These are phyloP conservation scores for Salminus brasiliensis DNA, from an alignment of 2,113 vertebrate species.

Conservation along the genomic window DNA sequence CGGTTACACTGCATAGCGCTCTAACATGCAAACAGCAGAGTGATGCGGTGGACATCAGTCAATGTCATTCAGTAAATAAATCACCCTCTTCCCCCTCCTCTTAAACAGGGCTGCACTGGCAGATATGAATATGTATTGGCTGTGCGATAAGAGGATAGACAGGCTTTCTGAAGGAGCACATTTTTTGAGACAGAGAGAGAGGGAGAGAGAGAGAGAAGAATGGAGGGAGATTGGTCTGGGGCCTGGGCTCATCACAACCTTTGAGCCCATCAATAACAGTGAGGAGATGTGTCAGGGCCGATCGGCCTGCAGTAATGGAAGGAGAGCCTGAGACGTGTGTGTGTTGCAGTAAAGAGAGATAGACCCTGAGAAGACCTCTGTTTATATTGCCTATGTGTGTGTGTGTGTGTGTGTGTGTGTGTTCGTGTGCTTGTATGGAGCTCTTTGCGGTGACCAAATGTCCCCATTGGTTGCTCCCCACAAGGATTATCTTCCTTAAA, in stretches of 20 bases:
- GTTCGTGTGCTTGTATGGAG: background rate
- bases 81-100: slow-evolving; percentile 23
- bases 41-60: slow-evolving; percentile 40
- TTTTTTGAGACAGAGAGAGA: slow-evolving; percentile 57
- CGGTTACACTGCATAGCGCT: background rate
- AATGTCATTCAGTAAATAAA: slow-evolving; percentile 52
- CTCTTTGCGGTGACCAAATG: slow-evolving; percentile 20
- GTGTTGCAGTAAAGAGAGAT: slow-evolving; percentile 14
- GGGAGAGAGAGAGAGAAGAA: slow-evolving; percentile 47
- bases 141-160: slow-evolving; percentile 8
- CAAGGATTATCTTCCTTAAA: too few relatives aligned
- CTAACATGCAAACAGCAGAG: slow-evolving; percentile 25
- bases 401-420: slow-evolving; percentile 11
- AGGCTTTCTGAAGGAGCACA: slow-evolving; percentile 28
- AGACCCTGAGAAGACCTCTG: background rate
- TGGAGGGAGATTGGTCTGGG: slow-evolving; percentile 51
- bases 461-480: background rate
- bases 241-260: slow-evolving; percentile 24
- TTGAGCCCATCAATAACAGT: slow-evolving; percentile 57
- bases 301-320: slow-evolving; percentile 18
- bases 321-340: background rate
- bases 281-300: slow-evolving; percentile 29
- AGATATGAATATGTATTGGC: slow-evolving; percentile 50
- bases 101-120: slow-evolving; percentile 11
- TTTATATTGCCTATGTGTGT: slow-evolving; percentile 10